A percentile compares a stretch with the other conserved stretches of the same genome.
These are phyloP conservation scores for Halesus radiatus DNA, from an alignment of 1,140 invertebrate genomes.

Conservation along the genomic window DNA sequence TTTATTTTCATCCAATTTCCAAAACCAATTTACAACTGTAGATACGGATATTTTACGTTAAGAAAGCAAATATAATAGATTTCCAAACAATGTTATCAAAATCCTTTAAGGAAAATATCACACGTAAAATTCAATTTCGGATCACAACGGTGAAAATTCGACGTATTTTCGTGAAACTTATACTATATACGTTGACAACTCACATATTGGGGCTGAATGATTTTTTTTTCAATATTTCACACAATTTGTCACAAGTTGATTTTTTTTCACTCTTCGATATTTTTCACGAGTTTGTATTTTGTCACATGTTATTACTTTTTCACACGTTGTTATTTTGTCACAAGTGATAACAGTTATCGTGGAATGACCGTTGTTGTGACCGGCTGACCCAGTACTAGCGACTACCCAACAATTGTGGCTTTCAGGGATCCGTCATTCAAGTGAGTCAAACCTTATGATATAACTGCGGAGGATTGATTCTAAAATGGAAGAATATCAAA, in stretches of 20 bases:
- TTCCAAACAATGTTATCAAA: too few species aligned
- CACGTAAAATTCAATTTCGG: too few species aligned
- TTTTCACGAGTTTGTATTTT: background rate
- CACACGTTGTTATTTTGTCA: background rate
- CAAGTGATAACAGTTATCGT: conserved; percentile 4
- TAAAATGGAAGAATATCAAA: too few species aligned
- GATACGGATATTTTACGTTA: too few species aligned
- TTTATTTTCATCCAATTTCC: too few species aligned
- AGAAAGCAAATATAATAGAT: too few species aligned
- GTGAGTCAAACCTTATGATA: background rate
- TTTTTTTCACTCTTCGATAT: background rate
- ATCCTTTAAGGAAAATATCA: too few species aligned
- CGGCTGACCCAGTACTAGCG: conserved; percentile 29
- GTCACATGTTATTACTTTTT: background rate
- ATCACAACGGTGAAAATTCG: too few species aligned
- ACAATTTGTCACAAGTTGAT: background rate
- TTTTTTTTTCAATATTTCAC: background rate
- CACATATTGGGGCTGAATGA: background rate
- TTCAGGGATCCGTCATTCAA: background rate
- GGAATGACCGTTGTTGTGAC: conserved; percentile 10
- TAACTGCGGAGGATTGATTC: too few species aligned
- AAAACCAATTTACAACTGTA: too few species aligned
- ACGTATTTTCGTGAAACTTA: too few species aligned
- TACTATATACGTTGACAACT: background rate
- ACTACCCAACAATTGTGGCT: background rate